Evolutionary conservation across 2,113 vertebrate genomes (phyloP).

Genomic region (Columbina picui): DNA sequence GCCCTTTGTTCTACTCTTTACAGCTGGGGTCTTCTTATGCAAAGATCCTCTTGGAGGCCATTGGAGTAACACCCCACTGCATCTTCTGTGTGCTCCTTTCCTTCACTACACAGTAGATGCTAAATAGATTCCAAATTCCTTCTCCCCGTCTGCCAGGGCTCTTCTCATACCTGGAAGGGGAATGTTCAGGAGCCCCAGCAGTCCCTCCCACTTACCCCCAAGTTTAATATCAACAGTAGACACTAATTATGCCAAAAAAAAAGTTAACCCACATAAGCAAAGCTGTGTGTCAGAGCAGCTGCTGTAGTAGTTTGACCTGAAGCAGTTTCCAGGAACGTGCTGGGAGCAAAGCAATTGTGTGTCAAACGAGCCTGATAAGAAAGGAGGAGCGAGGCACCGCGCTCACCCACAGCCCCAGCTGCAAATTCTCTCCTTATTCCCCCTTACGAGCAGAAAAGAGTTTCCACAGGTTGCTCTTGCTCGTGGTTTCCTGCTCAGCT

Average conservation of each 20-base stretch:
- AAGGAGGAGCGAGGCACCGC: background rate
- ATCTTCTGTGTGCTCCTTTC: background rate
- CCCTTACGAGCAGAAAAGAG: background rate
- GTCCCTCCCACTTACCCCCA: background rate
- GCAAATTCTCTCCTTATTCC: background rate
- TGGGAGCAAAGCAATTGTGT: background rate
- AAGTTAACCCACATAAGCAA: background rate
- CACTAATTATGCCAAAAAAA: background rate
- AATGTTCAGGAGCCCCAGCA: too few species aligned
- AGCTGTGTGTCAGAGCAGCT: background rate
- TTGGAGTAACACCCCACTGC: background rate
- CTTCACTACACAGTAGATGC: background rate
- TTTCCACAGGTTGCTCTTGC: background rate
- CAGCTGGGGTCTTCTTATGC: background rate
- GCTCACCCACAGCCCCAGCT: background rate
- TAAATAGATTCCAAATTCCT: fast-evolving
- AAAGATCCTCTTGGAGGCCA: background rate
- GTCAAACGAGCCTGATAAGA: background rate
- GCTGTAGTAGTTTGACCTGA: background rate
- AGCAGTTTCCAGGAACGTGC: background rate
- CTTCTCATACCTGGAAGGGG: background rate
- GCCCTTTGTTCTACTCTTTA: background rate
- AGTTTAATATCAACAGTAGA: background rate
- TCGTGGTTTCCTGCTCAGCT: background rate
- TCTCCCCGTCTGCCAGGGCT: background rate